A percentile compares a stretch with the other conserved stretches of the same genome.
These are phyloP conservation scores for Gymnorhina tibicen DNA, from an alignment of 2,113 vertebrate species.

Conservation along the genomic window DNA sequence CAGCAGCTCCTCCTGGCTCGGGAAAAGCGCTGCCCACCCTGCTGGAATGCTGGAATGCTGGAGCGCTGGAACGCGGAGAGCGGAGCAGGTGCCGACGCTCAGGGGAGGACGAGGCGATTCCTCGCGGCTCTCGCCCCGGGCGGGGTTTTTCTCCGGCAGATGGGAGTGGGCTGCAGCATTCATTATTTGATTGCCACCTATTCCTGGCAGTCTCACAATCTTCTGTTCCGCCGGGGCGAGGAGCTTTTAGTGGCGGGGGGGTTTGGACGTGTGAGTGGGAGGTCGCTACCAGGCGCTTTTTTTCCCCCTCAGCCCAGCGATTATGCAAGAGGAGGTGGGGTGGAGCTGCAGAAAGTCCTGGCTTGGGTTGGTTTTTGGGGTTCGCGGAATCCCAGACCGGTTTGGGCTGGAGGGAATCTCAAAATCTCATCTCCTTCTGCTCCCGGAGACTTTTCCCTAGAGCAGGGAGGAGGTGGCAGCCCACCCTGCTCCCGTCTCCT, in stretches of 20 bases:
- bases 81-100: neutral
- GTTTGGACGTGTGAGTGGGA: constrained; percentile 30
- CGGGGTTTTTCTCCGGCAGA: constrained; percentile 18
- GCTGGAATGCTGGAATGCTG: rapidly evolving
- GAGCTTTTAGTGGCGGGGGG: neutral
- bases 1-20: neutral
- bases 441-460: neutral
- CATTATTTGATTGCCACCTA: constrained; percentile 32
- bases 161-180: constrained; percentile 60
- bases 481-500: neutral
- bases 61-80: rapidly evolving
- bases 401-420: neutral
- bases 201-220: constrained; percentile 30
- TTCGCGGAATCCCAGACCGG: neutral
- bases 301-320: neutral
- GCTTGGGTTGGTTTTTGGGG: neutral
- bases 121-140: neutral
- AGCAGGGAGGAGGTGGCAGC: neutral
- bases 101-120: neutral
- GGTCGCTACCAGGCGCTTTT: neutral
- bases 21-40: neutral
- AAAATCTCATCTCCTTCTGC: neutral
- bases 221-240: neutral
- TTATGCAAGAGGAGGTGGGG: constrained; percentile 15
- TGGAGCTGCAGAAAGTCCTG: neutral